These are phyloP conservation scores for Pelobates cultripes DNA, from an alignment of 2,797 vertebrate genomes.

Conservation along the genomic window DNA sequence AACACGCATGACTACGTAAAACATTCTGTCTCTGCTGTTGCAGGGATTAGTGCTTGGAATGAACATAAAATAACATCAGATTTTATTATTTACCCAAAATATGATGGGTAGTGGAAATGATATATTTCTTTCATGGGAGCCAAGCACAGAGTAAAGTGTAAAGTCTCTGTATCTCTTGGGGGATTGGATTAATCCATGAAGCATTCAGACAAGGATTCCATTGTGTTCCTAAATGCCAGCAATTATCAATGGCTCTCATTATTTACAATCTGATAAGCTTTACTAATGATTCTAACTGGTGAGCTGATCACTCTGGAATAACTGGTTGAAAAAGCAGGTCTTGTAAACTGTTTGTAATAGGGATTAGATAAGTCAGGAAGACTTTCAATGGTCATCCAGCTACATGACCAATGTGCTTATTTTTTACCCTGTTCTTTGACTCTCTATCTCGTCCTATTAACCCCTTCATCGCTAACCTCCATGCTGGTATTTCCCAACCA, in stretches of 20 bases:
- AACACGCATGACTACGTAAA: constrained; percentile 10
- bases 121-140: background rate
- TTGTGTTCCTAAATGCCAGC: background rate
- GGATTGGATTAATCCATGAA: background rate
- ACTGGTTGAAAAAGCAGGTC: background rate
- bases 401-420: too few species aligned
- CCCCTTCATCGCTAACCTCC: too few species aligned
- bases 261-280: background rate
- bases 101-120: background rate
- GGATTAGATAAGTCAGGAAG: background rate
- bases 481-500: too few species aligned
- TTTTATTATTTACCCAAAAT: constrained; percentile 2
- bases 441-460: too few species aligned
- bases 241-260: background rate
- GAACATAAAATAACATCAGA: constrained; percentile 11
- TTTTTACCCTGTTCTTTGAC: too few species aligned
- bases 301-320: background rate
- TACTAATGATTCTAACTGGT: background rate
- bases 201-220: background rate
- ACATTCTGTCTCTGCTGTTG: constrained; percentile 34
- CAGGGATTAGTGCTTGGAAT: constrained; percentile 23
- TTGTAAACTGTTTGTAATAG: background rate
- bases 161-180: background rate
- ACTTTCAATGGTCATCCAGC: background rate
- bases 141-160: background rate